These are phyloP conservation scores for Lithobates sylvaticus DNA, from an alignment of 2,797 vertebrate genomes.

Conservation along the genomic window DNA sequence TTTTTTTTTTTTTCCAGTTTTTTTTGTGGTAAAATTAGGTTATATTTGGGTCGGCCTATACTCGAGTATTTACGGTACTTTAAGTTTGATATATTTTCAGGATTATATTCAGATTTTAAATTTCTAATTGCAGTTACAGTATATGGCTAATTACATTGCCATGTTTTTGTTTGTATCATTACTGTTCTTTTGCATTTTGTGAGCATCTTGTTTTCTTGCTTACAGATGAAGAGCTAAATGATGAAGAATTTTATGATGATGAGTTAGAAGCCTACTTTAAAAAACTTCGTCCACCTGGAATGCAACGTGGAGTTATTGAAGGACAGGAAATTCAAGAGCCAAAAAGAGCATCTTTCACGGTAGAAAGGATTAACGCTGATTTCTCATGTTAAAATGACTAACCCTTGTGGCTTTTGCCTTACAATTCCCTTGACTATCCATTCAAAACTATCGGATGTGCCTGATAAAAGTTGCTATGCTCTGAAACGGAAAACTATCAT, in stretches of 20 bases:
- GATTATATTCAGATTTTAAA: background rate
- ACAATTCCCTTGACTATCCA: no score
- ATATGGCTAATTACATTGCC: no score
- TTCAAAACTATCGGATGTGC: no score
- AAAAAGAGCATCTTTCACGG: conserved; percentile 42
- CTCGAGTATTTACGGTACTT: no score
- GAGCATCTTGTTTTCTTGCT: background rate
- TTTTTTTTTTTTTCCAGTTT: no score
- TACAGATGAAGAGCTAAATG: conserved; percentile 81
- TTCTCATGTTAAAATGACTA: background rate
- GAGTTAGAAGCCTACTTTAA: conserved; percentile 91
- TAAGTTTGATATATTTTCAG: no score
- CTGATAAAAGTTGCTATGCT: no score
- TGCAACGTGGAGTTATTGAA: conserved; percentile 80
- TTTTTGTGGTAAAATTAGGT: no score
- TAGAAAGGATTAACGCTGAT: background rate
- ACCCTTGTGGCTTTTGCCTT: background rate
- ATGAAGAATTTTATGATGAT: conserved; percentile 88
- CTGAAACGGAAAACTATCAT: no score
- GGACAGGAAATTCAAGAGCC: conserved; percentile 80
- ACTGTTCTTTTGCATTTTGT: no score
- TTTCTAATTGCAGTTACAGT: background rate
- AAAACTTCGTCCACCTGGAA: conserved; percentile 84
- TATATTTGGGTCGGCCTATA: no score
- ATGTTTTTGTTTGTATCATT: no score